phyloP scores from a whole-genome alignment of 2,888 invertebrate genomes.

The Polietes domitor region DNA sequence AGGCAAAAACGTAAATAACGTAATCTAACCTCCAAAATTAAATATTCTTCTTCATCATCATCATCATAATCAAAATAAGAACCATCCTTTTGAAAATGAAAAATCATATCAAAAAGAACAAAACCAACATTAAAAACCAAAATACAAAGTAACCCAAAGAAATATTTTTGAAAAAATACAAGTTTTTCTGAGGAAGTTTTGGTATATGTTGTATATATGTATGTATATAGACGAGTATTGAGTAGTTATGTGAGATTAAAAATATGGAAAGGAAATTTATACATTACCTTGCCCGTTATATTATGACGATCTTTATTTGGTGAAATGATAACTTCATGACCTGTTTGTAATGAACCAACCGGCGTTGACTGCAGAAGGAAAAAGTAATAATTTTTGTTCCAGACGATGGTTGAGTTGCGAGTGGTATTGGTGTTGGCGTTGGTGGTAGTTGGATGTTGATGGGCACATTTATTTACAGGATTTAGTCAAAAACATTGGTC shows the following conservation, averaged over 20 bases:
- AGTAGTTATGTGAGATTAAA: background rate
- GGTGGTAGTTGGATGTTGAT: slow-evolving; percentile 39
- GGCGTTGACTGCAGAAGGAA: slow-evolving; percentile 89
- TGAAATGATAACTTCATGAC: slow-evolving; percentile 94
- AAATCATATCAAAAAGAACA: slow-evolving; percentile 21
- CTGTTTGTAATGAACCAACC: slow-evolving; percentile 94
- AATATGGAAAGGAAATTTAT: slow-evolving; percentile 37
- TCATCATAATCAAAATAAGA: slow-evolving; percentile 80
- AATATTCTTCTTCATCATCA: slow-evolving; percentile 79
- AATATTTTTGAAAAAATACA: background rate
- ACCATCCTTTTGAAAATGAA: slow-evolving; percentile 72
- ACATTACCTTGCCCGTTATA: slow-evolving; percentile 88
- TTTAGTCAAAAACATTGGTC: slow-evolving; percentile 7
- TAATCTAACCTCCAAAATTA: slow-evolving; percentile 81
- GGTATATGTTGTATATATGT: slow-evolving; percentile 21
- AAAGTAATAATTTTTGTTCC: background rate
- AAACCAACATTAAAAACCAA: slow-evolving; percentile 39
- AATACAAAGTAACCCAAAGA: slow-evolving; percentile 37
- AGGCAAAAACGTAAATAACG: slow-evolving; percentile 7
- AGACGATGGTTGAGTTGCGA: slow-evolving; percentile 32
- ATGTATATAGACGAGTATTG: background rate
- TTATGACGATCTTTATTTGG: slow-evolving; percentile 93
- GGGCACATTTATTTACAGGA: slow-evolving; percentile 6
- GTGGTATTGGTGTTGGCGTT: slow-evolving; percentile 40
- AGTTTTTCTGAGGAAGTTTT: slow-evolving; percentile 6